phyloP scores from a whole-genome alignment of 1,140 invertebrate species.

The Vanessa atalanta region DNA sequence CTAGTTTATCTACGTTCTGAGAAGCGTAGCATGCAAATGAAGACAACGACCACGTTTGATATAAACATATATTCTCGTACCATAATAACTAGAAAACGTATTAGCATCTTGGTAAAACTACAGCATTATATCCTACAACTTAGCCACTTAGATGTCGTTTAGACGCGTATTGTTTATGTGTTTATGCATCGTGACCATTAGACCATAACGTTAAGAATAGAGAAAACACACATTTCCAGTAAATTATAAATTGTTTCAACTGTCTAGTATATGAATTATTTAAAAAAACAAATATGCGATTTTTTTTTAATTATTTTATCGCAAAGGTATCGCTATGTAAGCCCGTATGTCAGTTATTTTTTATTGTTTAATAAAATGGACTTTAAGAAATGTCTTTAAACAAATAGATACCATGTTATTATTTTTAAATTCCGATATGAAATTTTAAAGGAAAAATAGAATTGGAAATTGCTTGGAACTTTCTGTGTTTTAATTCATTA shows the following conservation, averaged over 20 bases:
- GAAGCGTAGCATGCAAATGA: conserved; percentile 37
- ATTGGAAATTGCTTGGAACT: too few relatives aligned
- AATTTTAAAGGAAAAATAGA: too few relatives aligned
- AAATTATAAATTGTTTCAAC: neutral
- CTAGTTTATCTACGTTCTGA: conserved; percentile 33
- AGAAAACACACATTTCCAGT: conserved; percentile 23
- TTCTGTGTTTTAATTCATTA: too few relatives aligned
- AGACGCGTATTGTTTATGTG: conserved; percentile 31
- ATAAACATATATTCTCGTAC: conserved; percentile 24
- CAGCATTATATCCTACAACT: neutral
- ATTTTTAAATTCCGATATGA: too few relatives aligned
- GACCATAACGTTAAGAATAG: conserved; percentile 36
- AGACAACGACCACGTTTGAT: conserved; percentile 36
- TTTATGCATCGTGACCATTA: conserved; percentile 43
- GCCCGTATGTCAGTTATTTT: too few relatives aligned
- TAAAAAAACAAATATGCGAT: neutral
- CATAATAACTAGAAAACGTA: conserved; percentile 1
- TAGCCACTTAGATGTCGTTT: conserved; percentile 6
- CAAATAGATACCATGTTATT: too few relatives aligned
- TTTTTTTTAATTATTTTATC: too few relatives aligned
- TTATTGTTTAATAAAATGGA: too few relatives aligned
- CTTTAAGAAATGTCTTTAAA: too few relatives aligned
- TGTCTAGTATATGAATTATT: neutral
- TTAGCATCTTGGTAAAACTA: conserved; percentile 1
- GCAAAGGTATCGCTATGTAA: too few relatives aligned